phyloP scores from a whole-genome alignment of 64 coral and sea anemone genomes.

The Stichodactyla helianthus region DNA sequence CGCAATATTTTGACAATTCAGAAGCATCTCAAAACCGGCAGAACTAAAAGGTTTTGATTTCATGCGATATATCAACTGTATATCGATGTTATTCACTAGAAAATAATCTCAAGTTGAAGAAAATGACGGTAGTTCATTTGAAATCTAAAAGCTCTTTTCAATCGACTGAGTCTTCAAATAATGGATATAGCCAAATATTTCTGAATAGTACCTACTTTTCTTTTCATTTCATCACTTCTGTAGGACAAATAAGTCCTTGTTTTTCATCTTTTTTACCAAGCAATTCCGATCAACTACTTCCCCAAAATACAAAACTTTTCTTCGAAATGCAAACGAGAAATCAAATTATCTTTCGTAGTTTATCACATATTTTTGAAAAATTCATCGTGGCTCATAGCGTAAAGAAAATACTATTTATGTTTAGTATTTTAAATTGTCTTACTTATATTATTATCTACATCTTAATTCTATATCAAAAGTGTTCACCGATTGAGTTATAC shows the following conservation, averaged over 20 bases:
- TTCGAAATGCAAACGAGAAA: neutral
- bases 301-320: conserved; percentile 1
- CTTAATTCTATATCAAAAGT: neutral
- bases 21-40: too few relatives aligned
- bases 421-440: neutral
- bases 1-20: too few relatives aligned
- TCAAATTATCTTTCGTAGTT: neutral
- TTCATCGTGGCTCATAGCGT: neutral
- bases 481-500: neutral
- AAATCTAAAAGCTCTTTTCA: neutral
- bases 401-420: conserved; percentile 5
- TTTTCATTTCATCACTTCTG: neutral
- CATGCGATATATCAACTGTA: too few relatives aligned
- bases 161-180: neutral
- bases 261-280: neutral
- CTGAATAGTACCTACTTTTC: neutral
- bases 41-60: too few relatives aligned
- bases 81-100: neutral
- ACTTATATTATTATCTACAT: conserved; percentile 1
- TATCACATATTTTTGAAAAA: neutral
- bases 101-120: neutral
- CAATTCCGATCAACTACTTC: neutral
- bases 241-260: neutral
- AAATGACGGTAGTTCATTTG: neutral
- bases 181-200: neutral